phyloP scores from a whole-genome alignment of 1,140 invertebrate species.

The Drosophila bipectinata region DNA sequence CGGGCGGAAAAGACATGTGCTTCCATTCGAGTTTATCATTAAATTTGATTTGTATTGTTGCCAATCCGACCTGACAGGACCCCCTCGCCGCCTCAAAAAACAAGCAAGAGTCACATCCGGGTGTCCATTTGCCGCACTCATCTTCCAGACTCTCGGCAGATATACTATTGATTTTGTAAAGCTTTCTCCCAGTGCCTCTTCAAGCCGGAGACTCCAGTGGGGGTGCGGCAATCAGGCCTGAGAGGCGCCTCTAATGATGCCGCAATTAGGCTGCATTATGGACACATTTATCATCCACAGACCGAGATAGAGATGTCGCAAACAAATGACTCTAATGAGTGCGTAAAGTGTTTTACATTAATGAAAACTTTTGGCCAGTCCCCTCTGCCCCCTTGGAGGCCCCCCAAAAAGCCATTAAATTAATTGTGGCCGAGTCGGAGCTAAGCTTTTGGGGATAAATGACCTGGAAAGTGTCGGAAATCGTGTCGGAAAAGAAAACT shows the following conservation, averaged over 20 bases:
- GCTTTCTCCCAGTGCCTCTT: conserved; percentile 24
- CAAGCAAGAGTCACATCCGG: conserved; percentile 31
- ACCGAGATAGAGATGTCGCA: conserved; percentile 39
- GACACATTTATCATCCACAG: conserved; percentile 66
- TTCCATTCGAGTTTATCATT: conserved; percentile 73
- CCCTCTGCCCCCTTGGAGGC: background rate
- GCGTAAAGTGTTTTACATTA: conserved; percentile 50
- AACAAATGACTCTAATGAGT: conserved; percentile 53
- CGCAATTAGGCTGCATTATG: conserved; percentile 74
- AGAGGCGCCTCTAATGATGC: conserved; percentile 60
- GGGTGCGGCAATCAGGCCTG: conserved; percentile 39
- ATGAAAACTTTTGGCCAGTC: conserved; percentile 42
- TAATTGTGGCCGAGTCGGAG: conserved; percentile 34
- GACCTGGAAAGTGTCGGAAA: conserved; percentile 43
- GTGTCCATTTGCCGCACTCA: conserved; percentile 30
- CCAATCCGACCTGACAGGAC: conserved; percentile 41
- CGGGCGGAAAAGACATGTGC: conserved; percentile 72
- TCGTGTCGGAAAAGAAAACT: conserved; percentile 18
- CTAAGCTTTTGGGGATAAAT: conserved; percentile 39
- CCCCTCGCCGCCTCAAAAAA: conserved; percentile 4
- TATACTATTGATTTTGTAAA: background rate
- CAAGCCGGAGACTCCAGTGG: conserved; percentile 12
- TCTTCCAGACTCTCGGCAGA: conserved; percentile 11
- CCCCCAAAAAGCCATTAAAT: conserved; percentile 33
- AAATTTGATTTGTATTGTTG: conserved; percentile 79